Conservation (phyloP, 2,113 vertebrate species). For the Vanacampus margaritifer region DNA sequence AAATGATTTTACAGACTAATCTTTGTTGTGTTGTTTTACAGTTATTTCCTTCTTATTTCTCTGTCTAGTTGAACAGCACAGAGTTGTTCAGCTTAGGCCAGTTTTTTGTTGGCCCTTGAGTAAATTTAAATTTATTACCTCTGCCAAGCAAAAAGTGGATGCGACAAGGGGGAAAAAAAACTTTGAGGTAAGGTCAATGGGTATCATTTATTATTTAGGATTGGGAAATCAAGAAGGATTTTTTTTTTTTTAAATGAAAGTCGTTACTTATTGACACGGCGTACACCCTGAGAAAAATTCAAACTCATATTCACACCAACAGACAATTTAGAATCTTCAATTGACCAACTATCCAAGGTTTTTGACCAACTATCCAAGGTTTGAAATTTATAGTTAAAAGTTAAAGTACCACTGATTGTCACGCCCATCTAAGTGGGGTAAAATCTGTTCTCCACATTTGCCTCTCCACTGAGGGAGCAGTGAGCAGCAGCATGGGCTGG, state of each 20-base stretch:
- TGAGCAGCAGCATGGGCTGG: too few relatives aligned
- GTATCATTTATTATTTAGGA: not conserved
- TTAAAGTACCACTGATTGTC: too few relatives aligned
- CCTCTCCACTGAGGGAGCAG: too few relatives aligned
- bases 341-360: not conserved
- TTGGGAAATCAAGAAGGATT: too few relatives aligned
- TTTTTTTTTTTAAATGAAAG: too few relatives aligned
- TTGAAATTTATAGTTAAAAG: not conserved
- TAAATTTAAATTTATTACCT: not conserved
- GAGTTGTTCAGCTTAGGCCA: not conserved
- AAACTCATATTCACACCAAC: not conserved
- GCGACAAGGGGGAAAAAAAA: not conserved
- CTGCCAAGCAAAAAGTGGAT: not conserved
- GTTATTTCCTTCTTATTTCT: not conserved
- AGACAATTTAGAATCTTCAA: not conserved
- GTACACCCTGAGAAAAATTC: not conserved
- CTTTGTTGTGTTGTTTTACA: not conserved
- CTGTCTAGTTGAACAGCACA: not conserved
- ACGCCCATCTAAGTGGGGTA: too few relatives aligned
- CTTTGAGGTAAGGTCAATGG: not conserved
- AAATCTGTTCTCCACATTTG: too few relatives aligned
- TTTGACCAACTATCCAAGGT: not conserved
- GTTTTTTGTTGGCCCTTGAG: not conserved
- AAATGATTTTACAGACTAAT: not conserved
- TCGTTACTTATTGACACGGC: too few relatives aligned